A percentile compares a stretch with the other conserved stretches of the same genome.
Evolutionary conservation across 1,140 invertebrate genomes (phyloP).

Genomic region (Saccostrea glomerata): DNA sequence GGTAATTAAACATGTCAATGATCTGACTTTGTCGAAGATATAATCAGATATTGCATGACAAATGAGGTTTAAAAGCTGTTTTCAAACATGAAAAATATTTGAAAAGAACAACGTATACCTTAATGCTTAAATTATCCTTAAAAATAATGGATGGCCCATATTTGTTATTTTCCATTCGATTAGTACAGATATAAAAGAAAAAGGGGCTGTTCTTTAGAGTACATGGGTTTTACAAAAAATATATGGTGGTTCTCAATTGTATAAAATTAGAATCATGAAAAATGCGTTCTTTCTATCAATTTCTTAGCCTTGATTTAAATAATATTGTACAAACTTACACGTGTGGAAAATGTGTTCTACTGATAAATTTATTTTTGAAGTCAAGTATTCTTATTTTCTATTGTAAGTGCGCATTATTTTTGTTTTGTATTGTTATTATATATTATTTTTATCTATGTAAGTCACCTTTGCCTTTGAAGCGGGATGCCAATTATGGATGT

Average conservation of each 20-base stretch:
- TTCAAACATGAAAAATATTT: not conserved
- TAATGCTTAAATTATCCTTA: not conserved
- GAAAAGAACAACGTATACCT: not conserved
- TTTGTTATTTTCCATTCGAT: not conserved
- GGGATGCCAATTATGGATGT: too few relatives aligned
- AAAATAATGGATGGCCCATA: not conserved
- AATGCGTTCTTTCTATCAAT: not conserved
- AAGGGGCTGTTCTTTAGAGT: not conserved
- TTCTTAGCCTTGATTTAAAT: not conserved
- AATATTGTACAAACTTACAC: not conserved
- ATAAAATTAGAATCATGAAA: not conserved
- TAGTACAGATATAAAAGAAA: not conserved
- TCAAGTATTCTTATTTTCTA: too few relatives aligned
- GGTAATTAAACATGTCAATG: not conserved
- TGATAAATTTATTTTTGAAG: not conserved
- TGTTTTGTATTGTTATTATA: too few relatives aligned
- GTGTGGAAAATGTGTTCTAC: not conserved
- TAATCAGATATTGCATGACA: slow-evolving; percentile 1
- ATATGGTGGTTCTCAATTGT: not conserved
- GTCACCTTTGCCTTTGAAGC: too few relatives aligned
- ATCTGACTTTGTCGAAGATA: not conserved
- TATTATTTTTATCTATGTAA: too few relatives aligned
- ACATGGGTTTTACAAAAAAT: not conserved
- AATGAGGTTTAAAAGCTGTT: not conserved
- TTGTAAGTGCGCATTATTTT: too few relatives aligned